Base-by-base conservation (phyloP, 2,797 vertebrate genomes). In the Silurus aristotelis region DNA sequence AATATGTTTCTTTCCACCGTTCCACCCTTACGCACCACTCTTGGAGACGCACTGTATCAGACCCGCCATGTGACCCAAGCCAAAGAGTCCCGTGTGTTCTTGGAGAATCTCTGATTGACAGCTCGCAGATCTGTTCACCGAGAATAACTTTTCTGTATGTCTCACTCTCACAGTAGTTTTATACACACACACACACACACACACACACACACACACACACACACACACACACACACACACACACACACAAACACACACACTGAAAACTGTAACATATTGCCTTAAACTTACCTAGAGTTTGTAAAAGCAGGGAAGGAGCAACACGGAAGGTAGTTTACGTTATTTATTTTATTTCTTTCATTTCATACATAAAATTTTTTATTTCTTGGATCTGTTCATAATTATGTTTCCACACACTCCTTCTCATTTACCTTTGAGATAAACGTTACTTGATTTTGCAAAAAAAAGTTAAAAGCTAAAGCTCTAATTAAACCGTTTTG, bases 61-160 rank as follows among this genome's bases (percentile, higher is more conserved):
- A 81, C 8, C 46, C 68, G 64, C 48, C 6, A 19, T 38, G 48
- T 68, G 80, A 67, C 48, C 48, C 79, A 12, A 67, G n/a, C 79
- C 79, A 81, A 68, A 68, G 79, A 52, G 15, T 22, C 25, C n/a
- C 8, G 48, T 56, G 80, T 68, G 79, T 66, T 80, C 60, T 14
- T 75, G 14, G 13, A 38, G 75, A 48, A 25, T 27, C 31, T 79
- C 22, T 80, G 78, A 80, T 5, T 46, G 79, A 58, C 80, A 55
- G 80, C 46, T 38, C 38, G 52, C 80, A 70, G 9, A 25, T 70
- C 64, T 68, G 48, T 70, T 82, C 27, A 82, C 19, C 3, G 27
- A 38, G 27, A 71, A 71, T n/a, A 82, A 43, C 66, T 56, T 70
- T 48, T 25, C 60, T 63, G 38, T 64, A 46, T 63, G 2, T 61